Conservation (phyloP, 2,888 invertebrate genomes). For the Geophilus truncorum region DNA sequence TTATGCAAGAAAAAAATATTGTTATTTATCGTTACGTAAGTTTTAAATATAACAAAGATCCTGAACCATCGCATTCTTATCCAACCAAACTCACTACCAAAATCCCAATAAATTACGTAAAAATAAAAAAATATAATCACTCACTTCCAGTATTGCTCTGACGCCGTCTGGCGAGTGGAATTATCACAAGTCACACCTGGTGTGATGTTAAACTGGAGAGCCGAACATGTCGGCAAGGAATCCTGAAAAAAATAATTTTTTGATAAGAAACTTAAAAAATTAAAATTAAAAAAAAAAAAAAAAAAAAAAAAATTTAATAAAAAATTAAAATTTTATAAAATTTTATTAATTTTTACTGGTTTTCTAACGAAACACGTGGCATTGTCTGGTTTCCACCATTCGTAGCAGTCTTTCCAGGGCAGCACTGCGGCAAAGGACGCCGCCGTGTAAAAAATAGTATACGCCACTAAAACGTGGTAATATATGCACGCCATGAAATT, state of each 20-base stretch:
- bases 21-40: background rate
- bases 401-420: conserved; percentile 62
- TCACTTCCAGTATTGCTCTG: conserved; percentile 49
- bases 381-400: conserved; percentile 41
- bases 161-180: conserved; percentile 45
- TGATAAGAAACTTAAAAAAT: no score
- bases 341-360: background rate
- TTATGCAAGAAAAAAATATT: no score
- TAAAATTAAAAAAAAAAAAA: no score
- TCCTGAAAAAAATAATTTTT: background rate
- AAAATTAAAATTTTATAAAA: background rate
- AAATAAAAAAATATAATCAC: background rate
- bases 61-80: no score
- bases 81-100: no score
- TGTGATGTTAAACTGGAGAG: background rate
- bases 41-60: no score
- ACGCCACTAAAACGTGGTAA: conserved; percentile 73
- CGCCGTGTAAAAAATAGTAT: conserved; percentile 69
- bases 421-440: conserved; percentile 61
- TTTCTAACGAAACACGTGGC: background rate
- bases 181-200: no score
- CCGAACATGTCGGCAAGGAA: background rate
- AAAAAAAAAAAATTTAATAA: no score
- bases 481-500: conserved; percentile 64
- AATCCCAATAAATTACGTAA: no score